Conservation (phyloP, 1,140 invertebrate genomes). For the Drosophila pectinifera region DNA sequence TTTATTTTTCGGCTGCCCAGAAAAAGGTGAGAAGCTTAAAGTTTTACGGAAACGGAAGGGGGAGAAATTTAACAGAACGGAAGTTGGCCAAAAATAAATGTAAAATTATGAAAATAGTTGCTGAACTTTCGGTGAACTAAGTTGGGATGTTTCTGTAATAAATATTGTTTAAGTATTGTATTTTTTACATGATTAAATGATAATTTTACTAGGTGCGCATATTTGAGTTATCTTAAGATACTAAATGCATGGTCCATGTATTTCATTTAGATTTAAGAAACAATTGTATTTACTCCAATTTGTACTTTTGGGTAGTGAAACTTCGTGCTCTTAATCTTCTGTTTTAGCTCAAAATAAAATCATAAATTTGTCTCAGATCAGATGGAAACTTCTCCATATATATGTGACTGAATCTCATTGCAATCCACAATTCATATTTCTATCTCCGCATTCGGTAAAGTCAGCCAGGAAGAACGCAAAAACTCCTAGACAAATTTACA, state of each 20-base stretch:
- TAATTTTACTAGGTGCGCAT: no score
- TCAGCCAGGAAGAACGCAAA: conserved; percentile 26
- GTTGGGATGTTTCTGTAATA: not conserved
- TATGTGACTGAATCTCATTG: conserved; percentile 8
- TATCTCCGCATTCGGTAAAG: conserved; percentile 19
- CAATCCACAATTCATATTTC: conserved; percentile 37
- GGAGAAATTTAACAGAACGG: conserved; percentile 16
- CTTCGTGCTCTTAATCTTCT: not conserved
- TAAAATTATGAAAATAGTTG: conserved; percentile 30
- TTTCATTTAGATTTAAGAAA: no score
- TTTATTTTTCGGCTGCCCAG: conserved; percentile 20
- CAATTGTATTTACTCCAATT: no score
- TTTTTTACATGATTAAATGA: no score
- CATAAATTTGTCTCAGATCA: conserved; percentile 28
- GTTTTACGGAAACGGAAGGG: not conserved
- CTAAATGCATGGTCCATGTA: no score
- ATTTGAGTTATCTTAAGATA: no score
- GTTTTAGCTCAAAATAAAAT: not conserved
- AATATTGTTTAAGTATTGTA: not conserved
- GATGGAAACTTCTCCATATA: not conserved
- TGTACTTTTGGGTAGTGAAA: no score
- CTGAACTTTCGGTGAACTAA: conserved; percentile 7
- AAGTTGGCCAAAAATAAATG: conserved; percentile 30
- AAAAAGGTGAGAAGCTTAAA: conserved; percentile 37
- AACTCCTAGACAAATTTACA: conserved; percentile 42